Base-by-base conservation (phyloP, 2,113 vertebrate species). In the Oreochromis niloticus region DNA sequence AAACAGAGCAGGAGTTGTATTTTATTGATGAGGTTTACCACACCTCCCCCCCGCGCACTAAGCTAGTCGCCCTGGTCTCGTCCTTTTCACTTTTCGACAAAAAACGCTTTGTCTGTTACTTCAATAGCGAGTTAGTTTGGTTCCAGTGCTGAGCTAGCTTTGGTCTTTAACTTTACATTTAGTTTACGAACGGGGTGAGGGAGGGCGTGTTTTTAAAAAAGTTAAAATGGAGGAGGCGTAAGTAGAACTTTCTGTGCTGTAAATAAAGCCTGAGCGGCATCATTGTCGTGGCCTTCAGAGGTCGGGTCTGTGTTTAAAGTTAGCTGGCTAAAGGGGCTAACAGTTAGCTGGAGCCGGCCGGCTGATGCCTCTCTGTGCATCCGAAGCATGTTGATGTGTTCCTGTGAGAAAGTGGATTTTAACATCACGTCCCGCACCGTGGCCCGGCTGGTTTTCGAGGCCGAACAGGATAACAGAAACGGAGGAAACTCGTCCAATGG, bases 401-500 rank as follows among this genome's bases (percentile, higher is more conserved):
- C 96, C 87, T 95, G 93, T 81, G 96, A 96, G 46, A 97, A 96
- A 94, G 94, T 93, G 94, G 96, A 96, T 93, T 96, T 96, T 91
- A 96, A 94, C 91, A 81, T 96, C 22, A 86, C 94, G 12, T 78
- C 95, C 41, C 96, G 95, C 30, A 93, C 94, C 73, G 94, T 97
- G 78, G 92, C 96, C 82, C 96, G 96, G 91, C 94, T 97, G 5
- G 94, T 96, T 57, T 96, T 92, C 71, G 96, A 96, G 91, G 96
- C 96, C 93, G 96, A 96, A 87, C 95, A 94, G 50, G 95, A 96
- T 41, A 89, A 83, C 86, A 91, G 94, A 59, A 96, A 95, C 92
- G 96, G 95, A 68, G 96, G 94, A 57, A 94, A 95, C 88, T 97
- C 96, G 22, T 96, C 96, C n/a, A 96, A 97, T 92, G 96, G 95